Evolutionary conservation across 2,888 invertebrate genomes (phyloP).

Genomic region (Neoascia interrupta): DNA sequence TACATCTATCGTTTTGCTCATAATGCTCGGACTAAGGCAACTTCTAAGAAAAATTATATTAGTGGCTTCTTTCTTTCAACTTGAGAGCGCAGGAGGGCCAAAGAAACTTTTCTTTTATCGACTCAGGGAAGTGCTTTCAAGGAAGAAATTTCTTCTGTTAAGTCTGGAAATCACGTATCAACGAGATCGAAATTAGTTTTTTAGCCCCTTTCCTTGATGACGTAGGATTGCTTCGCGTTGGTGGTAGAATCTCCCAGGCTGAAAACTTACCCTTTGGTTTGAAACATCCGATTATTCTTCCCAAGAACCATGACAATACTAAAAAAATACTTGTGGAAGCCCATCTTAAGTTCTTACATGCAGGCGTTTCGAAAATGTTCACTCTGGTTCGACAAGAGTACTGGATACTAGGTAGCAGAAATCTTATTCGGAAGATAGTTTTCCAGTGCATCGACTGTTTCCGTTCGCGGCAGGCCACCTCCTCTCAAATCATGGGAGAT

Average conservation of each 20-base stretch:
- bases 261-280: not conserved
- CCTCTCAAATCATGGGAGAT: slow-evolving; percentile 47
- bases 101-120: not conserved
- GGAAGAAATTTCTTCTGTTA: not conserved
- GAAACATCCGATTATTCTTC: slow-evolving; percentile 23
- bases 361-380: slow-evolving; percentile 12
- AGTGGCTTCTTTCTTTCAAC: too few species aligned
- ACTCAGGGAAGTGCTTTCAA: not conserved
- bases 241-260: not conserved
- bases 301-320: not conserved
- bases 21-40: too few species aligned
- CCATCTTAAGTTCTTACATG: slow-evolving; percentile 13
- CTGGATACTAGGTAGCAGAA: slow-evolving; percentile 38
- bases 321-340: not conserved
- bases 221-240: slow-evolving; percentile 1
- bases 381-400: slow-evolving; percentile 25
- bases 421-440: slow-evolving; percentile 31
- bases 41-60: too few species aligned
- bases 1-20: not conserved
- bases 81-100: too few species aligned
- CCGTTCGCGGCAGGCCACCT: slow-evolving; percentile 21
- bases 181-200: not conserved
- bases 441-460: slow-evolving; percentile 48
- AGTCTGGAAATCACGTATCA: not conserved
- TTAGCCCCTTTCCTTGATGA: slow-evolving; percentile 12